phyloP scores from a whole-genome alignment of 2,113 vertebrate genomes.

The Tamias sibiricus region DNA sequence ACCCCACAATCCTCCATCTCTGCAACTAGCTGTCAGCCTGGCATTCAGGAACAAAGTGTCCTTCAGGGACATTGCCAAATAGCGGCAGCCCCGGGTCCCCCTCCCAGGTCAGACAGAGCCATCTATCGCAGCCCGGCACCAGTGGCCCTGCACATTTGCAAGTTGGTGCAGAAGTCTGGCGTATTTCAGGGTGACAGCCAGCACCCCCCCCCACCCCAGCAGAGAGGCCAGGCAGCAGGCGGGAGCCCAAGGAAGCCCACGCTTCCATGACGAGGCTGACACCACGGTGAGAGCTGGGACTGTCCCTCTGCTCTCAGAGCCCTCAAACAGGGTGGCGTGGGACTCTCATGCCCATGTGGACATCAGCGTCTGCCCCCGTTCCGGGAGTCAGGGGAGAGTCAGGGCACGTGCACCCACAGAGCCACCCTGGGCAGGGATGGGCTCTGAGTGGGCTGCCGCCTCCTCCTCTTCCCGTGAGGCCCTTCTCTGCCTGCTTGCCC shows the following conservation, averaged over 20 bases:
- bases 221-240: background rate
- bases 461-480: background rate
- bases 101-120: fast-evolving
- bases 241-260: no score
- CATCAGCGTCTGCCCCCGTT: no score
- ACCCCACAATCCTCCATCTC: background rate
- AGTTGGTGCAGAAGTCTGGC: background rate
- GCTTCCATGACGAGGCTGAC: background rate
- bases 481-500: background rate
- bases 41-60: background rate
- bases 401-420: background rate
- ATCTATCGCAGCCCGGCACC: background rate
- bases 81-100: background rate
- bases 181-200: background rate
- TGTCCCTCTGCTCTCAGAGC: background rate
- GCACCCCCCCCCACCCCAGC: fast-evolving
- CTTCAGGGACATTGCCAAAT: background rate
- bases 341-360: fast-evolving
- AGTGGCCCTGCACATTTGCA: no score
- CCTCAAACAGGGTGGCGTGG: fast-evolving
- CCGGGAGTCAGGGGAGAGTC: no score
- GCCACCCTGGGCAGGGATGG: background rate
- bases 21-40: background rate
- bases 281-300: background rate
- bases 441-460: no score